These are phyloP conservation scores for Cylas formicarius DNA, from an alignment of 1,140 invertebrate species.

Conservation along the genomic window DNA sequence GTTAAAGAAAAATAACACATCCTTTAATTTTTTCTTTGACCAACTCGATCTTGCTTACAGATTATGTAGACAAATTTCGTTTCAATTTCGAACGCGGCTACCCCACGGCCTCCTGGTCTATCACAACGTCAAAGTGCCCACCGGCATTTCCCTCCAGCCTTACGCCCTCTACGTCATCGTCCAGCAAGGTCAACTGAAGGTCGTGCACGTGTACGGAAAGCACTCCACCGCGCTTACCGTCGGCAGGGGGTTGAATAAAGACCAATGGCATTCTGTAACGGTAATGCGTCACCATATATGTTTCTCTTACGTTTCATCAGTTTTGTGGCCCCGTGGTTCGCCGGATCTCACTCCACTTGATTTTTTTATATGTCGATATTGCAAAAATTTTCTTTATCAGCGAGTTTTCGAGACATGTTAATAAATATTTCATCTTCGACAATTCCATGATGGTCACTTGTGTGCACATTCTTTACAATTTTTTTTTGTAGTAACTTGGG, in stretches of 20 bases:
- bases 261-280: constrained; percentile 81
- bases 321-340: too few species aligned
- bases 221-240: constrained; percentile 76
- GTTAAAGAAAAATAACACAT: background rate
- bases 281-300: constrained; percentile 44
- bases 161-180: constrained; percentile 85
- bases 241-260: constrained; percentile 80
- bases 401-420: too few species aligned
- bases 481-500: too few species aligned
- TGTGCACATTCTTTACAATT: too few species aligned
- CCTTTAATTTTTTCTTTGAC: too few species aligned
- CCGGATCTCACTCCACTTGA: too few species aligned
- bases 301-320: too few species aligned
- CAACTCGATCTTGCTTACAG: constrained; percentile 51
- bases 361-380: too few species aligned
- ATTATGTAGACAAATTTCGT: constrained; percentile 77
- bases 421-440: too few species aligned
- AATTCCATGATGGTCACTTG: too few species aligned
- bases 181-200: constrained; percentile 80
- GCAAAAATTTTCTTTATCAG: too few species aligned
- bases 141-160: constrained; percentile 60
- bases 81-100: constrained; percentile 76
- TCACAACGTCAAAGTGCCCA: constrained; percentile 80
- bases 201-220: constrained; percentile 84
- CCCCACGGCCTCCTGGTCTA: constrained; percentile 81